Conservation (phyloP, 2,888 invertebrate species). For the Eulithis testata region DNA sequence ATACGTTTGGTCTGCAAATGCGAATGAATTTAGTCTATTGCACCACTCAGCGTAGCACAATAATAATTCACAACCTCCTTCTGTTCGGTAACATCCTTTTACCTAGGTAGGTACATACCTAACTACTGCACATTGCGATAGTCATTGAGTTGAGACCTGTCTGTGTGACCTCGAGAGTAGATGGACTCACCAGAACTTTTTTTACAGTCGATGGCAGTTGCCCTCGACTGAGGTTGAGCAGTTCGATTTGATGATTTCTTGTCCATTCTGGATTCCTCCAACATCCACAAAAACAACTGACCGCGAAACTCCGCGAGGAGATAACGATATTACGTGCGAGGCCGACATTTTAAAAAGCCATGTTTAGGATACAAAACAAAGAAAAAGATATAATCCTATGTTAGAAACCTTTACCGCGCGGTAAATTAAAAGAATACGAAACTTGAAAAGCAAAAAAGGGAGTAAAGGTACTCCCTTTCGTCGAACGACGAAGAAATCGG, state of each 20-base stretch:
- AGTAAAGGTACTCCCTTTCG: slow-evolving; percentile 88
- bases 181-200: slow-evolving; percentile 87
- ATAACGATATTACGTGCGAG: slow-evolving; percentile 87
- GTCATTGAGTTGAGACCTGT: slow-evolving; percentile 11
- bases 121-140: slow-evolving; percentile 1
- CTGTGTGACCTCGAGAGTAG: slow-evolving; percentile 53
- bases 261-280: slow-evolving; percentile 88
- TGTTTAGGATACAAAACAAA: slow-evolving; percentile 86
- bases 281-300: slow-evolving; percentile 81
- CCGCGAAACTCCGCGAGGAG: slow-evolving; percentile 89
- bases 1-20: slow-evolving; percentile 66
- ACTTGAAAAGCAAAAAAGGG: slow-evolving; percentile 77
- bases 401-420: slow-evolving; percentile 63
- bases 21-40: too few relatives aligned
- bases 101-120: background rate
- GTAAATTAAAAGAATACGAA: slow-evolving; percentile 61
- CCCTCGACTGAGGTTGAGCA: slow-evolving; percentile 88
- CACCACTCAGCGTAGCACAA: background rate
- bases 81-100: slow-evolving; percentile 5
- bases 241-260: slow-evolving; percentile 89
- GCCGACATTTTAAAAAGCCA: slow-evolving; percentile 93
- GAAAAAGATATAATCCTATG: slow-evolving; percentile 74
- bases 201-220: slow-evolving; percentile 89
- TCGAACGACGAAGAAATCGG: slow-evolving; percentile 86
- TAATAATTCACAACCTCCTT: background rate